These are phyloP conservation scores for Actinostola sp. DNA, from an alignment of 92 coral and sea anemone genomes.

Conservation along the genomic window DNA sequence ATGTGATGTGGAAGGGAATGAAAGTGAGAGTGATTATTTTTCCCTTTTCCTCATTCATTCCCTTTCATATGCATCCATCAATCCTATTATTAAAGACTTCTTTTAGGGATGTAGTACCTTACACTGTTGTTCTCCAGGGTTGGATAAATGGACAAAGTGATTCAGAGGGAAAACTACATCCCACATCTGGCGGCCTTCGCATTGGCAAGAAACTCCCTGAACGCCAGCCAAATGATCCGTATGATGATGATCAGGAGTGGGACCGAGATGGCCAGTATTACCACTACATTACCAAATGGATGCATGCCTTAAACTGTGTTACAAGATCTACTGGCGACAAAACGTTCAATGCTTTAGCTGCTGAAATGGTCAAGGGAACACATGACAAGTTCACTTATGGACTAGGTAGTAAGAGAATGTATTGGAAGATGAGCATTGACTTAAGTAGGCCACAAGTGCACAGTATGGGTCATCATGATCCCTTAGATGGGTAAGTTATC, in stretches of 20 bases:
- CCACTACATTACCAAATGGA: conserved; percentile 71
- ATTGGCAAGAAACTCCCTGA: conserved; percentile 69
- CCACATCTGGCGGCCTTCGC: conserved; percentile 61
- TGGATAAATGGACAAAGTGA: conserved; percentile 71
- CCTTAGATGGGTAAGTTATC: conserved; percentile 56
- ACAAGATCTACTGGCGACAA: conserved; percentile 25
- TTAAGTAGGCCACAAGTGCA: conserved; percentile 61
- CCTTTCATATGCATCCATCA: no score
- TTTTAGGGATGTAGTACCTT: no score
- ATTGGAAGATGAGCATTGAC: conserved; percentile 79
- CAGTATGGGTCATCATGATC: conserved; percentile 79
- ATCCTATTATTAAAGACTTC: no score
- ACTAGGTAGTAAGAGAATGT: conserved; percentile 62
- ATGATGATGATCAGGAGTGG: conserved; percentile 65
- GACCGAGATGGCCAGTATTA: conserved; percentile 71
- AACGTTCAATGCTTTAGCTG: conserved; percentile 45
- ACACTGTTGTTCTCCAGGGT: no score
- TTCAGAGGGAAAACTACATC: conserved; percentile 61
- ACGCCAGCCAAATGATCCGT: conserved; percentile 43
- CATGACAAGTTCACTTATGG: conserved; percentile 59
- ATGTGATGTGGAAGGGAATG: no score
- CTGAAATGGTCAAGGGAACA: conserved; percentile 61
- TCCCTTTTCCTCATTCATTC: no score
- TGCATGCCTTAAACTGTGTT: conserved; percentile 58
- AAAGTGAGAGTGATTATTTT: no score